These are phyloP conservation scores for Phortica okadai DNA, from an alignment of 2,888 invertebrate species.

Conservation along the genomic window DNA sequence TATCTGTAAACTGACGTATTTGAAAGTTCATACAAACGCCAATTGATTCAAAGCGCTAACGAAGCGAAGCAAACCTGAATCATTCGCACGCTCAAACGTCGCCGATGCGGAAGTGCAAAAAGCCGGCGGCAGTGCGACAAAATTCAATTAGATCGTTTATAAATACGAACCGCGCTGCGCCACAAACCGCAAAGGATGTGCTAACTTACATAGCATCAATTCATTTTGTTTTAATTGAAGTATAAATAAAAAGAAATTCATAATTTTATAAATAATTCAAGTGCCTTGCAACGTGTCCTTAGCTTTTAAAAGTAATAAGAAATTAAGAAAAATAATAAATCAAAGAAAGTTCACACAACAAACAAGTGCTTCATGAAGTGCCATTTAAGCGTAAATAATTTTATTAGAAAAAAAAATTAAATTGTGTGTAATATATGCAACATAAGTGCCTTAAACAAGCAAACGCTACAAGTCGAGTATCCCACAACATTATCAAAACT, in stretches of 20 bases:
- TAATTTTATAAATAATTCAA: not conserved
- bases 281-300: constrained; percentile 29
- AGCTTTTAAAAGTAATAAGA: constrained; percentile 32
- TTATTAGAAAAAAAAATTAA: not conserved
- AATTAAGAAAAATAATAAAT: constrained; percentile 41
- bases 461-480: not conserved
- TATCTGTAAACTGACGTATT: not conserved
- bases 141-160: not conserved
- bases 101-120: constrained; percentile 59
- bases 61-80: not conserved
- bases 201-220: not conserved
- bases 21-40: not conserved
- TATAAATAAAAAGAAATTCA: constrained; percentile 2
- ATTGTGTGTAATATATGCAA: not conserved
- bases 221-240: constrained; percentile 8
- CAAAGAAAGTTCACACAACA: constrained; percentile 15
- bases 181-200: constrained; percentile 50
- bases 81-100: constrained; percentile 6
- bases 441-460: not conserved
- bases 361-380: constrained; percentile 44
- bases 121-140: constrained; percentile 58
- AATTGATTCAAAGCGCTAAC: not conserved
- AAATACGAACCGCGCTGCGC: not conserved
- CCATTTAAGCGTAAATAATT: constrained; percentile 47
- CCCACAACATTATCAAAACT: not conserved